Evolutionary conservation across 2,888 invertebrate genomes (phyloP), one percentile per base, ranked within the genome.

Genomic region (Acronicta alni): DNA sequence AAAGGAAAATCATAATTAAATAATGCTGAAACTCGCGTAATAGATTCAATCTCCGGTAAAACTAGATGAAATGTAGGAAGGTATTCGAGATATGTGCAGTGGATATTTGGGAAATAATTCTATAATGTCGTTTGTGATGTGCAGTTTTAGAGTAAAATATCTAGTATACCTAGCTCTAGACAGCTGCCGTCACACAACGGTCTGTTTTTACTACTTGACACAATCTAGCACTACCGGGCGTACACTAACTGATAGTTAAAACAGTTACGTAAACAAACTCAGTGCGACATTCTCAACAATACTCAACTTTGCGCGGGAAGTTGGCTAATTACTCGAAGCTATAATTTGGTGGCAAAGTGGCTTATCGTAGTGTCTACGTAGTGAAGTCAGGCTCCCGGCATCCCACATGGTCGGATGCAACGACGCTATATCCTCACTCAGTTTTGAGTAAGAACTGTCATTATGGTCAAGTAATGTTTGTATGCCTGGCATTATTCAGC

Each of bases 291-390:
- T 43, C 1, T 38, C 37, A n/a, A 37, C 52, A 48, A 35, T 52
- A 18, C 35, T 23, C 18, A 48, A 57, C 45, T 41, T 46, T 52
- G 45, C 42, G 47, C 26, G 42, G 16, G 23, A 46, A 61, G 45
- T 57, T 61, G 15, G 39, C 39, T 72, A 61, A 61, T 67, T 61
- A 67, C 67, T 70, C 39, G 38, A 55, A 56, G 55, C 57, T 52
- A 48, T 55, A 57, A 67, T 52, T 57, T 48, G 32, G 56, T 48
- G 37, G 39, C 67, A 39, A 51, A 69, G 44, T 47, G 39, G 30
- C 26, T 54, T 39, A 44, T 35, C 43, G 18, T 20, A 57, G 45
- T 52, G 38, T 39, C 44, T 52, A 43, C 35, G 5, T 35, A 32
- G 20, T 26, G 26, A 9, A 9, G 14, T 12, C 39, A 18, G 3